These are phyloP conservation scores for Anolis carolinensis DNA, from an alignment of 2,113 vertebrate genomes.

Conservation along the genomic window DNA sequence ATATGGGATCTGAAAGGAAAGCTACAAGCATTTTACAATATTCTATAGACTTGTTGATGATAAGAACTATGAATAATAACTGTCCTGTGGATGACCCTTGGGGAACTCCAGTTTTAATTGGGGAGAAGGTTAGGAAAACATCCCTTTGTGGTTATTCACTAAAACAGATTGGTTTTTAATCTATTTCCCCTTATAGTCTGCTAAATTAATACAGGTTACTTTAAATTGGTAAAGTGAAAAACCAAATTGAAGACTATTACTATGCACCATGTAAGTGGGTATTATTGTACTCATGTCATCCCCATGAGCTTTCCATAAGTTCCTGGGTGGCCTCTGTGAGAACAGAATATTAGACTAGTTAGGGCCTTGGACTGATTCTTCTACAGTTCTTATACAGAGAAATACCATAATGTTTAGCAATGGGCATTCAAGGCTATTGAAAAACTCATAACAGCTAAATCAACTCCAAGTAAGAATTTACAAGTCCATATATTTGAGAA, in stretches of 20 bases:
- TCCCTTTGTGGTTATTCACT: neutral
- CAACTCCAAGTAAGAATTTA: too few relatives aligned
- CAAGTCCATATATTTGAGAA: too few relatives aligned
- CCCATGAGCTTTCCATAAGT: too few relatives aligned
- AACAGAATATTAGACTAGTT: too few relatives aligned
- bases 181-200: slow-evolving; percentile 11
- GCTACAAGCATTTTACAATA: slow-evolving; percentile 39
- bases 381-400: too few relatives aligned
- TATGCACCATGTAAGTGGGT: too few relatives aligned
- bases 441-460: too few relatives aligned
- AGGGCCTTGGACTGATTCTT: too few relatives aligned
- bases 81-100: slow-evolving; percentile 36
- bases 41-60: neutral
- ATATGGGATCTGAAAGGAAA: neutral
- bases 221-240: neutral
- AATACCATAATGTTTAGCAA: too few relatives aligned
- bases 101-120: slow-evolving; percentile 19
- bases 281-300: too few relatives aligned
- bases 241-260: neutral
- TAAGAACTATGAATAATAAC: slow-evolving; percentile 41
- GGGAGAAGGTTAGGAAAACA: slow-evolving; percentile 51
- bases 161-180: neutral
- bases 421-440: too few relatives aligned
- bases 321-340: too few relatives aligned
- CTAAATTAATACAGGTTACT: neutral